Evolutionary conservation across 2,888 invertebrate species (phyloP).

Genomic region (Fissipunctia ypsillon): DNA sequence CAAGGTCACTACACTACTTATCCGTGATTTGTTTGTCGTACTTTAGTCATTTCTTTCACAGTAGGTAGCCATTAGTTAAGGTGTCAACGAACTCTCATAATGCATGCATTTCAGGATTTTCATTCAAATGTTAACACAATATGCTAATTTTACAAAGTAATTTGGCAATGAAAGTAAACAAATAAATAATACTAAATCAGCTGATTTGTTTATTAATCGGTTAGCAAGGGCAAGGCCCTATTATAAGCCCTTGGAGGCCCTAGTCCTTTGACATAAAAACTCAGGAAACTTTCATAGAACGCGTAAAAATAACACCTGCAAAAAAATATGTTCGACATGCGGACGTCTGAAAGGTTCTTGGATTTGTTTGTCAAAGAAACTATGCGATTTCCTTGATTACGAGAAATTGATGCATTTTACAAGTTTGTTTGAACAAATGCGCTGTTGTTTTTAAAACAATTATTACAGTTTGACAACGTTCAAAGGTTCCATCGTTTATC

Average conservation of each 20-base stretch:
- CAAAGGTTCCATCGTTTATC: no score
- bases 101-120: slow-evolving; percentile 24
- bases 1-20: slow-evolving; percentile 36
- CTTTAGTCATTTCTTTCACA: slow-evolving; percentile 24
- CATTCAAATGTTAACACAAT: slow-evolving; percentile 31
- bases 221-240: background rate
- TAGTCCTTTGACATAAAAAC: background rate
- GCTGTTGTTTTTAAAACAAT: slow-evolving; percentile 14
- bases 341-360: background rate
- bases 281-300: background rate
- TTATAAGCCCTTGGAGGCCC: background rate
- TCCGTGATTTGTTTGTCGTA: background rate
- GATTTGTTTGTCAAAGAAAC: background rate
- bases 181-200: background rate
- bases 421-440: slow-evolving; percentile 11
- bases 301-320: background rate
- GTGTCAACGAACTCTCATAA: slow-evolving; percentile 49
- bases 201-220: background rate
- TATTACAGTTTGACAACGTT: no score
- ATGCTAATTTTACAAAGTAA: background rate
- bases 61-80: slow-evolving; percentile 10
- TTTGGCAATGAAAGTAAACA: slow-evolving; percentile 7
- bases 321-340: background rate
- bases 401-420: background rate
- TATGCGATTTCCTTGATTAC: background rate